Base-by-base conservation (phyloP, 2,113 vertebrate species). In the Sebastes fasciatus region DNA sequence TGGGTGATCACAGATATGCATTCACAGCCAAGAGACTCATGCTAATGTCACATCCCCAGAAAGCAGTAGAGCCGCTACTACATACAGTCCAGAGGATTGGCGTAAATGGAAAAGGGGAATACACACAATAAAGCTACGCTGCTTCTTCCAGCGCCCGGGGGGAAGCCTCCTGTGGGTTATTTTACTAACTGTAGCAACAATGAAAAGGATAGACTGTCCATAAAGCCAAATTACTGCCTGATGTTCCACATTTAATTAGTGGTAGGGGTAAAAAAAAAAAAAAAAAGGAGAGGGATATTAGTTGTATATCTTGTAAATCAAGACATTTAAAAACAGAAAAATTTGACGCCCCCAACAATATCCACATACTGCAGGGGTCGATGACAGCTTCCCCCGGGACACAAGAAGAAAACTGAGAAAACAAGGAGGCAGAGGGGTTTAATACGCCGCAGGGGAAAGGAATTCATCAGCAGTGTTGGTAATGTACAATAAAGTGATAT, bases 1-100 rank as follows among this genome's bases (percentile, higher is more conserved):
- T 61, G 74, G 76, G 49, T 66, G 74, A 90, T 86, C 51, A 70
- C 62, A 78, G 72, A 82, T 84, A 81, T 77, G 73, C 76, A 58
- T 21, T 45, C 19, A 75, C 42, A 85, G 73, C 52, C 80, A 79
- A 40, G 57, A 34, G 57, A 55, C 57, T 61, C 65, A 52, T 21
- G 66, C 49, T 61, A 19, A 61, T 11, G 74, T 75, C 82, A 80
- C 75, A 68, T 62, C 71, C 74, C 7, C 40, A 45, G 62, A 83
- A 83, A 67, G 61, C 71, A 88, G 61, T 40, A 73, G 23, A 77
- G 74, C 71, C 46, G 1, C 80, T n/a, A 19, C 49, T 1, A 9
- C 34, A 17, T 61, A 62, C 79, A 69, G 73, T 48, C 70, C 19
- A 69, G 76, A 71, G 80, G 75, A 70, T 23, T 34, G 57, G 3